phyloP scores from a whole-genome alignment of 2,113 vertebrate species.

The Fulmarus glacialis region DNA sequence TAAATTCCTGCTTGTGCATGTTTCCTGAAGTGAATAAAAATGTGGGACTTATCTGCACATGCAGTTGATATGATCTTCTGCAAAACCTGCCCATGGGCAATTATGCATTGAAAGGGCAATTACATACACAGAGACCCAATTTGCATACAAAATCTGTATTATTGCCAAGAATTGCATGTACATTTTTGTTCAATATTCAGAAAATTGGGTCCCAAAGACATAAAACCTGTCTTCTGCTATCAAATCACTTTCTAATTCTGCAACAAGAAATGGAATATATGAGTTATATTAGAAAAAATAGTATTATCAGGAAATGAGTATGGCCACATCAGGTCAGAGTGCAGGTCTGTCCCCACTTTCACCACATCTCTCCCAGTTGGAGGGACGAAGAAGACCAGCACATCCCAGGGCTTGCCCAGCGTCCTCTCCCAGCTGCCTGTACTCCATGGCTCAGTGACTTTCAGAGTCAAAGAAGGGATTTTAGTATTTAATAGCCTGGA shows the following conservation, averaged over 20 bases:
- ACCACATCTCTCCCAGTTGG: not conserved
- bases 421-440: not conserved
- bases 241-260: not conserved
- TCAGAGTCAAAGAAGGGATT: not conserved
- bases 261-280: not conserved
- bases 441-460: not conserved
- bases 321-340: not conserved
- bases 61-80: conserved; percentile 2
- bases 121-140: conserved; percentile 23
- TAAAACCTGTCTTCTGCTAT: not conserved
- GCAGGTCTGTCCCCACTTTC: not conserved
- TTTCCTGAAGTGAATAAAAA: conserved; percentile 36
- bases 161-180: not conserved
- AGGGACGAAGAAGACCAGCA: not conserved
- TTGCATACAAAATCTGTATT: conserved; percentile 46
- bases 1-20: not conserved
- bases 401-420: not conserved
- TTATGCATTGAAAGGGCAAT: conserved; percentile 50
- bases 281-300: not conserved
- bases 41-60: conserved; percentile 1
- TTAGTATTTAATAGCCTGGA: not conserved
- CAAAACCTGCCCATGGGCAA: conserved; percentile 33
- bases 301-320: not conserved
- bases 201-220: conserved; percentile 41
- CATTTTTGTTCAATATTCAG: not conserved